phyloP scores from a whole-genome alignment of 2,113 vertebrate genomes.

The Zootoca vivipara region DNA sequence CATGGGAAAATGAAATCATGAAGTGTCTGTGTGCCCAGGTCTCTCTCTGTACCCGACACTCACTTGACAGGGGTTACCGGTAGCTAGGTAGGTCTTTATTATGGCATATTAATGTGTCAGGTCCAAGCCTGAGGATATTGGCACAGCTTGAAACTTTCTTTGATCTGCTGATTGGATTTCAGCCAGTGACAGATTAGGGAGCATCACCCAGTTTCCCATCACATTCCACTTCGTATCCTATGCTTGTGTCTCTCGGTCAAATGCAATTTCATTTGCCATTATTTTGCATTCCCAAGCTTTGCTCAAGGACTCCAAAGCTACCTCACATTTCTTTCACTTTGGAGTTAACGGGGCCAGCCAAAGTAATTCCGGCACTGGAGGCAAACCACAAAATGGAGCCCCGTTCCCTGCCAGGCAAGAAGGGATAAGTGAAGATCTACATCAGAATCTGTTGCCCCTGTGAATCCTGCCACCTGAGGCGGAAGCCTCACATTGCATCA shows the following conservation, averaged over 20 bases:
- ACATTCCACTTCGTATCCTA: not conserved
- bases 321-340: not conserved
- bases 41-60: constrained; percentile 22
- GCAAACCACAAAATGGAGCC: not conserved
- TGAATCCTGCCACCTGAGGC: no score
- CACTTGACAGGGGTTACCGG: constrained; percentile 45
- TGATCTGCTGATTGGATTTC: constrained; percentile 31
- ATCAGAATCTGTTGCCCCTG: no score
- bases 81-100: constrained; percentile 54
- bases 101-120: not conserved
- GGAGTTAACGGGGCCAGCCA: not conserved
- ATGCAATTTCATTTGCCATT: not conserved
- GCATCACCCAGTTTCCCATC: constrained; percentile 15
- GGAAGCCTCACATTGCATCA: no score
- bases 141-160: constrained; percentile 22
- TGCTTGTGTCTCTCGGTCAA: not conserved
- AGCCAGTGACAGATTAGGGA: constrained; percentile 7
- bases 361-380: no score
- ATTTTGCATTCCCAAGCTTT: not conserved
- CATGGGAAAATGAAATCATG: constrained; percentile 8
- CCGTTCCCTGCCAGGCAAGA: no score
- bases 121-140: constrained; percentile 22
- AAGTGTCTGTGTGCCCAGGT: not conserved
- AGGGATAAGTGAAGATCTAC: no score
- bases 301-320: not conserved